These are phyloP conservation scores for Plectrocnemia conspersa DNA, from an alignment of 1,140 invertebrate species.

Conservation along the genomic window DNA sequence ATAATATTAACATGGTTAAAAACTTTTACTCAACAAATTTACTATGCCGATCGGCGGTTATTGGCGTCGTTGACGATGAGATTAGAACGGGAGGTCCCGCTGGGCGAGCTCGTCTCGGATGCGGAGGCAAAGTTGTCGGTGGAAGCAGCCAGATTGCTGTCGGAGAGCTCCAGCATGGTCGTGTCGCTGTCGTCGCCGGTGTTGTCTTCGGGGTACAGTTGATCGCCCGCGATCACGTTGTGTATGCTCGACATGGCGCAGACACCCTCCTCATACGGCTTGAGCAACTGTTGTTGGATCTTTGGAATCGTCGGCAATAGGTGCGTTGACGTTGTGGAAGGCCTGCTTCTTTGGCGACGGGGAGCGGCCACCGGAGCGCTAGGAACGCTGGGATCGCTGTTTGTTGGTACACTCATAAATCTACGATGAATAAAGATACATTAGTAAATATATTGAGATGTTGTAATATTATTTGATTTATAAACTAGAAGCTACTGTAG, in stretches of 20 bases:
- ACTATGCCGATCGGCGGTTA: slow-evolving; percentile 23
- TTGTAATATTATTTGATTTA: too few species aligned
- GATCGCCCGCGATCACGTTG: slow-evolving; percentile 26
- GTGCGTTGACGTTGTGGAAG: background rate
- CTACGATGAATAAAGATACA: slow-evolving; percentile 8
- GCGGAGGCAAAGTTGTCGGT: slow-evolving; percentile 20
- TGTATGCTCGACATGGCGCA: background rate
- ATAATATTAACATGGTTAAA: background rate
- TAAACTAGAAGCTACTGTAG: too few species aligned
- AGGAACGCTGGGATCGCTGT: slow-evolving; percentile 17
- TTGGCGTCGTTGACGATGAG: slow-evolving; percentile 22
- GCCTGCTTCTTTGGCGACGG: slow-evolving; percentile 14
- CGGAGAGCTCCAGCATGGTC: slow-evolving; percentile 30
- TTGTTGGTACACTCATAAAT: slow-evolving; percentile 19
- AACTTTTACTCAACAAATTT: background rate
- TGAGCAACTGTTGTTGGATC: slow-evolving; percentile 15
- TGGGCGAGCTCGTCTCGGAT: slow-evolving; percentile 23
- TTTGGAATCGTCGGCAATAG: slow-evolving; percentile 17
- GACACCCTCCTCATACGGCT: background rate
- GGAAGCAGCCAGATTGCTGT: slow-evolving; percentile 26
- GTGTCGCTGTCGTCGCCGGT: slow-evolving; percentile 22
- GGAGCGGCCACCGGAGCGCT: slow-evolving; percentile 20
- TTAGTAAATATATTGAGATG: background rate
- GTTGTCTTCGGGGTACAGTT: slow-evolving; percentile 27
- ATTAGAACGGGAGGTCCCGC: slow-evolving; percentile 24